Evolutionary conservation across 2,888 invertebrate genomes (phyloP).

Genomic region (Cenopis cana): DNA sequence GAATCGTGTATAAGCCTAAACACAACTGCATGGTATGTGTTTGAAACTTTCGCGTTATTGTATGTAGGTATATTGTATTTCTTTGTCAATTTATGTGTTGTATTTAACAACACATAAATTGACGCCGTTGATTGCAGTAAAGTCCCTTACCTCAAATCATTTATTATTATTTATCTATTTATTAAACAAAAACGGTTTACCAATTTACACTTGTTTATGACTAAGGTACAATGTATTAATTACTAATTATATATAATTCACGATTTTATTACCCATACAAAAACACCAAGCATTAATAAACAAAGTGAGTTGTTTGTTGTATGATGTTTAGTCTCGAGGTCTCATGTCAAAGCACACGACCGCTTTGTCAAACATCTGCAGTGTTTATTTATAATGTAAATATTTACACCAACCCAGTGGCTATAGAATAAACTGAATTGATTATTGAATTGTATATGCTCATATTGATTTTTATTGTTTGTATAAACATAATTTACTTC

Average conservation of each 20-base stretch:
- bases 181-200: no score
- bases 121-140: constrained; percentile 18
- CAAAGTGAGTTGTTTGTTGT: constrained; percentile 56
- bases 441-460: not conserved
- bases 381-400: constrained; percentile 40
- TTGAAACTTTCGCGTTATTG: not conserved
- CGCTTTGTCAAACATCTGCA: constrained; percentile 51
- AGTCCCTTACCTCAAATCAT: no score
- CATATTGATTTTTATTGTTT: not conserved
- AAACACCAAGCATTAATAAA: constrained; percentile 8
- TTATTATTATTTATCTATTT: no score
- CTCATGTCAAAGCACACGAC: constrained; percentile 46
- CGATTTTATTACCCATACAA: not conserved
- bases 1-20: not conserved
- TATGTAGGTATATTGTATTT: no score
- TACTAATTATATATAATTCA: constrained; percentile 1
- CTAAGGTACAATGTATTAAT: no score
- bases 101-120: not conserved
- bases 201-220: no score
- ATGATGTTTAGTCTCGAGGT: constrained; percentile 58
- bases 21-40: not conserved
- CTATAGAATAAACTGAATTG: not conserved
- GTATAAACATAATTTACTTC: no score
- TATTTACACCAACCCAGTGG: not conserved
- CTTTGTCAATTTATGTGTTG: not conserved